phyloP scores from a whole-genome alignment of 64 coral and sea anemone genomes.

The Porites australiensis region DNA sequence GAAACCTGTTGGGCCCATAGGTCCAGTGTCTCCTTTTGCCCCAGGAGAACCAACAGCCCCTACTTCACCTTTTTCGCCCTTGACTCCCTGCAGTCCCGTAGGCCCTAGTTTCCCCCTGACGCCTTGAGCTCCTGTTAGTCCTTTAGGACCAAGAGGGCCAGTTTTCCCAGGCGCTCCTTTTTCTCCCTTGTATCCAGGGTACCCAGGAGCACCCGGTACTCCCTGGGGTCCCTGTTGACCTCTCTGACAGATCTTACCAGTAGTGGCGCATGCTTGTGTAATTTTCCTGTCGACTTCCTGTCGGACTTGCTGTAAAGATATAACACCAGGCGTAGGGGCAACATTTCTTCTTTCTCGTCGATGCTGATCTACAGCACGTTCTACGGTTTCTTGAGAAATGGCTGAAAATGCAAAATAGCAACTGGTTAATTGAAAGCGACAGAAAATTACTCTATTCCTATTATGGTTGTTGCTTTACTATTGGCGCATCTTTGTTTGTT shows the following conservation, averaged over 20 bases:
- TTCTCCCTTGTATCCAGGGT: conserved; percentile 17
- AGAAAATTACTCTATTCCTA: no score
- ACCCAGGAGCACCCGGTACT: background rate
- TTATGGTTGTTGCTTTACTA: no score
- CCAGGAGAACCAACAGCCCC: background rate
- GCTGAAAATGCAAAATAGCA: no score
- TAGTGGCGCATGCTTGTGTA: background rate
- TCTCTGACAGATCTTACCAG: background rate
- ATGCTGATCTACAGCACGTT: background rate
- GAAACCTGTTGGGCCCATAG: background rate
- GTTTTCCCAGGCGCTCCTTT: background rate
- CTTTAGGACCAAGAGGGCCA: background rate
- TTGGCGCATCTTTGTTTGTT: no score
- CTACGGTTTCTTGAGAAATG: no score
- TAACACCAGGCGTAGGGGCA: background rate
- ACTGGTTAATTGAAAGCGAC: no score
- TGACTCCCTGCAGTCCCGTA: background rate
- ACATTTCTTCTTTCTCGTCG: background rate
- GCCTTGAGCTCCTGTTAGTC: background rate
- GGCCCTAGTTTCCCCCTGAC: background rate
- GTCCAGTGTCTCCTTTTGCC: background rate
- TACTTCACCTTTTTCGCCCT: background rate
- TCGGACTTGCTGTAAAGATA: conserved; percentile 2
- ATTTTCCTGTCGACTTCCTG: background rate
- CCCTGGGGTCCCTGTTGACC: conserved; percentile 5